Conservation (phyloP, 2,797 vertebrate genomes). For the Buceros bicornis region DNA sequence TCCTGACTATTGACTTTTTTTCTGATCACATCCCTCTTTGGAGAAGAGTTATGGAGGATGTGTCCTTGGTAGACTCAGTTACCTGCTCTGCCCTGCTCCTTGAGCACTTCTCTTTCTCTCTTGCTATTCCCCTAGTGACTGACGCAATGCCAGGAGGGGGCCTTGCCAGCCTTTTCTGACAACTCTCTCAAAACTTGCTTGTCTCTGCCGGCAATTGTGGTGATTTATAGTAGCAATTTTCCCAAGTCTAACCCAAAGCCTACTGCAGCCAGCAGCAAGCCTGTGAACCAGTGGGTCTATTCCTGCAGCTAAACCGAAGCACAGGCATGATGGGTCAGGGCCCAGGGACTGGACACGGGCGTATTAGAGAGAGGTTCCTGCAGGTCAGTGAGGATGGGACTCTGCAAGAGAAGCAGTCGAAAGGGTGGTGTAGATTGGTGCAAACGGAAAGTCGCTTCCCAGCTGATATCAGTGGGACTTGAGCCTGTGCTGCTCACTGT, state of each 20-base stretch:
- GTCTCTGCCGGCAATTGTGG: not conserved
- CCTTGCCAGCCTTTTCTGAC: constrained; percentile 20
- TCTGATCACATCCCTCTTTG: not conserved
- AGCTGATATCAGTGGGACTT: not conserved
- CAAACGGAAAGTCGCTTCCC: not conserved
- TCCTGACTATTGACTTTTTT: not conserved
- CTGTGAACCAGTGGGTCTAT: not conserved
- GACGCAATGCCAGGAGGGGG: not conserved
- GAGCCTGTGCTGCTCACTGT: not conserved
- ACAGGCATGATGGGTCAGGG: accelerated
- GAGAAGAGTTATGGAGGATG: not conserved
- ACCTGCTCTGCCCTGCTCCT: not conserved
- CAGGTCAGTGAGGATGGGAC: not conserved
- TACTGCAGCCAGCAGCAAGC: not conserved
- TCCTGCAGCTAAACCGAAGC: not conserved
- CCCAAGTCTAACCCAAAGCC: not conserved
- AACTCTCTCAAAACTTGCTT: constrained; percentile 21
- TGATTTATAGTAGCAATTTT: not conserved
- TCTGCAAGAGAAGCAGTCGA: not conserved
- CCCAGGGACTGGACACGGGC: not conserved
- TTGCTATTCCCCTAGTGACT: not conserved
- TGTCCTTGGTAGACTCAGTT: not conserved
- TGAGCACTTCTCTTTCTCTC: not conserved
- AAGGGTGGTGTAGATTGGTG: not conserved
- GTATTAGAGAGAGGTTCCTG: not conserved